A percentile compares a stretch with the other conserved stretches of the same genome.
Evolutionary conservation across 2,888 invertebrate genomes (phyloP).

Genomic region (Phragmatobia fuliginosa): DNA sequence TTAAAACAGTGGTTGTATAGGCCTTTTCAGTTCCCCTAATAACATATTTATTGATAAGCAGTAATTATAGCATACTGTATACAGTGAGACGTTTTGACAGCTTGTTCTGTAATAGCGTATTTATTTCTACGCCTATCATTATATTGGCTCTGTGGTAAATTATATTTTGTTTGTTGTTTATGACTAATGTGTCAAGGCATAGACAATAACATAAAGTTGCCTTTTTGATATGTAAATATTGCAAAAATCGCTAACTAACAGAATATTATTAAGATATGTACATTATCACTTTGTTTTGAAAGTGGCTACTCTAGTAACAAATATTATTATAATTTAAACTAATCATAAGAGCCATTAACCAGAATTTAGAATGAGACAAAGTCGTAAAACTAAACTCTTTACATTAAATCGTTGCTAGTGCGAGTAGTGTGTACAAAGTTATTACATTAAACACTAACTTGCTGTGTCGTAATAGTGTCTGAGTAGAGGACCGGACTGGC

Average conservation of each 20-base stretch:
- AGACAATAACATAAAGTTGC: slow-evolving; percentile 16
- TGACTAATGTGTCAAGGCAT: slow-evolving; percentile 23
- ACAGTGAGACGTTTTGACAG: slow-evolving; percentile 49
- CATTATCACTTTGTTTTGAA: background rate
- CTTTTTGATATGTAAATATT: background rate
- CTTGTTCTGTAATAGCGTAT: slow-evolving; percentile 37
- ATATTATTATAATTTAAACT: background rate
- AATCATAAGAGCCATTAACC: slow-evolving; percentile 6
- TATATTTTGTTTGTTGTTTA: slow-evolving; percentile 26
- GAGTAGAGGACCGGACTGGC: slow-evolving; percentile 65
- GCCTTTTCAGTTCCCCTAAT: slow-evolving; percentile 30
- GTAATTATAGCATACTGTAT: slow-evolving; percentile 43
- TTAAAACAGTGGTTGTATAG: slow-evolving; percentile 30
- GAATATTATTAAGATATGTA: background rate
- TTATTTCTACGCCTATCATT: slow-evolving; percentile 24
- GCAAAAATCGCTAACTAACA: background rate
- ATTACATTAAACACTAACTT: slow-evolving; percentile 68
- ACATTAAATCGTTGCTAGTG: slow-evolving; percentile 53
- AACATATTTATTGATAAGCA: slow-evolving; percentile 34
- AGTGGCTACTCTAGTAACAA: background rate
- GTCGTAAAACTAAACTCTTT: slow-evolving; percentile 47
- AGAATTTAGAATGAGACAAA: slow-evolving; percentile 34
- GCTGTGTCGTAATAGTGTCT: slow-evolving; percentile 75
- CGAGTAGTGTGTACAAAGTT: slow-evolving; percentile 53
- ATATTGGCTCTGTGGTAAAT: slow-evolving; percentile 27